Percentiles rank a stretch among this genome's conserved stretches.
phyloP scores from a whole-genome alignment of 2,113 vertebrate genomes.

The Hippolais icterina region DNA sequence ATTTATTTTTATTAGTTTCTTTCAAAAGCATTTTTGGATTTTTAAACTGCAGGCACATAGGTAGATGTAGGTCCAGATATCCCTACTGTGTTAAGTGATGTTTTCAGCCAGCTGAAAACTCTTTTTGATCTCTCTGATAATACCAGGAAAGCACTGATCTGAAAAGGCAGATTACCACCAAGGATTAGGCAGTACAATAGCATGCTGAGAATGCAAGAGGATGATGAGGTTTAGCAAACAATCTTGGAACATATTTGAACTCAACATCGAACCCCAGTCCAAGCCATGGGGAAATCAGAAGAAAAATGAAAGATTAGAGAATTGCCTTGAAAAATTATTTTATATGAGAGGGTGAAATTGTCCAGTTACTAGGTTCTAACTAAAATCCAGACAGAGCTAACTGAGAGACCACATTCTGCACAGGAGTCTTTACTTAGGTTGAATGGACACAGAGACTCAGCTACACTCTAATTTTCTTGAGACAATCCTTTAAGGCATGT shows the following conservation, averaged over 20 bases:
- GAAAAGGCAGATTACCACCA: slow-evolving; percentile 65
- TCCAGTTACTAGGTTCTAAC: neutral
- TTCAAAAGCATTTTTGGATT: neutral
- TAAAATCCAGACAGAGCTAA: neutral
- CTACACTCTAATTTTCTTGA: slow-evolving; percentile 40
- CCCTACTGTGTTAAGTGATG: slow-evolving; percentile 19
- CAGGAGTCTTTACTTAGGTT: neutral
- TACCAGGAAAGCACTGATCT: slow-evolving; percentile 66
- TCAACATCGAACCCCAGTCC: neutral
- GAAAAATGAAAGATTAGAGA: neutral
- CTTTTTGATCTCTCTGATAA: slow-evolving; percentile 63
- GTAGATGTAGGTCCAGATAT: slow-evolving; percentile 37
- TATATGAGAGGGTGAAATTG: neutral
- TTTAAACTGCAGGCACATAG: slow-evolving; percentile 21
- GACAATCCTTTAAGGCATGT: slow-evolving; percentile 55
- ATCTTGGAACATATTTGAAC: slow-evolving; percentile 31
- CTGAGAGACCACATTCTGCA: neutral
- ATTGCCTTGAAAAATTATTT: neutral
- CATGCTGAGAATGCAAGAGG: slow-evolving; percentile 56
- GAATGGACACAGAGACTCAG: neutral
- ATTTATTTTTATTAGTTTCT: neutral
- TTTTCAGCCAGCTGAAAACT: slow-evolving; percentile 57
- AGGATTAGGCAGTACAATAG: slow-evolving; percentile 64
- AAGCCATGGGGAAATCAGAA: neutral
- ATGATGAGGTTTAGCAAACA: slow-evolving; percentile 54